These are phyloP conservation scores for Drosophila cognata DNA, from an alignment of 2,888 invertebrate genomes.

Conservation along the genomic window DNA sequence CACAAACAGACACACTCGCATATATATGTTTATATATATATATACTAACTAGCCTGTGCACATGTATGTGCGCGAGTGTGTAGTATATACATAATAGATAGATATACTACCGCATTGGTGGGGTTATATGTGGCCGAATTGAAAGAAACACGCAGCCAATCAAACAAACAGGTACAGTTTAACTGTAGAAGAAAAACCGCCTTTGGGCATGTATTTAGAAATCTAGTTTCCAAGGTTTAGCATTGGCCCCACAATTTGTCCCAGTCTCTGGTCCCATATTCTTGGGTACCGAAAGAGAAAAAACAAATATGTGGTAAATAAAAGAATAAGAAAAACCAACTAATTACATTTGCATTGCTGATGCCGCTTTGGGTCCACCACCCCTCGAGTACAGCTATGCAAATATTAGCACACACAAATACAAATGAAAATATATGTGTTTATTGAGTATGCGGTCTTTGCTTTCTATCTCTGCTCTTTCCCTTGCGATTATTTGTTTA, in stretches of 20 bases:
- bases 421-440: background rate
- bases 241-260: background rate
- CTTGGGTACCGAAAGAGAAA: constrained; percentile 7
- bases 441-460: constrained; percentile 4
- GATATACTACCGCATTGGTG: constrained; percentile 21
- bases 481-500: constrained; percentile 26
- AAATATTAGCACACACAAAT: constrained; percentile 24
- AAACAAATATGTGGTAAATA: constrained; percentile 26
- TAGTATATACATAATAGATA: constrained; percentile 26
- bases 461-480: background rate
- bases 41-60: constrained; percentile 14
- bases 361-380: constrained; percentile 7
- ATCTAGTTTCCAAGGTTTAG: constrained; percentile 35
- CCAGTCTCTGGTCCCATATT: background rate
- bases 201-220: constrained; percentile 28
- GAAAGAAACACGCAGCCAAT: constrained; percentile 17
- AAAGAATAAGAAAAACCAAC: constrained; percentile 3
- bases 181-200: constrained; percentile 15
- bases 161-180: constrained; percentile 46
- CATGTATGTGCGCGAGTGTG: constrained; percentile 5
- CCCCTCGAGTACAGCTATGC: constrained; percentile 9
- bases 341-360: constrained; percentile 47
- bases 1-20: constrained; percentile 16
- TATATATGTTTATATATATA: background rate
- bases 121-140: constrained; percentile 28